phyloP scores from a whole-genome alignment of 2,888 invertebrate genomes.

The Drosophila imparisetae region DNA sequence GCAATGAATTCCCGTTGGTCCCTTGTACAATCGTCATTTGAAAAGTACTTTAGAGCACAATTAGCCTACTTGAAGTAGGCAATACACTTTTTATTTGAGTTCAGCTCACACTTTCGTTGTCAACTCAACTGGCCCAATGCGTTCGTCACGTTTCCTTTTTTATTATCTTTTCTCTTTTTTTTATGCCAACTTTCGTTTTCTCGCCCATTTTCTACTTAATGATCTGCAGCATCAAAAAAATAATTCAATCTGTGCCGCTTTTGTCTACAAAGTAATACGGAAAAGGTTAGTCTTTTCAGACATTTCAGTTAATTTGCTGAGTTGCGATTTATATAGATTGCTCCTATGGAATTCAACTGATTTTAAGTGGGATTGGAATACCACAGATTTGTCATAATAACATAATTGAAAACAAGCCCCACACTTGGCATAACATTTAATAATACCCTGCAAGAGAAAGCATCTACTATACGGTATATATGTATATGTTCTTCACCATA shows the following conservation, averaged over 20 bases:
- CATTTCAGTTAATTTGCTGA: not conserved
- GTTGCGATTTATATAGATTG: not conserved
- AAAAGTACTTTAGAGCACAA: slow-evolving; percentile 55
- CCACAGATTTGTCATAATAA: not conserved
- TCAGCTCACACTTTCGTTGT: slow-evolving; percentile 14
- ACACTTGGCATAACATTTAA: not conserved
- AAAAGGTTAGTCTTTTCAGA: not conserved
- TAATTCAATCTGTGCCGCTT: not conserved
- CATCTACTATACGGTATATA: not conserved
- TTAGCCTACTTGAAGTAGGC: slow-evolving; percentile 36
- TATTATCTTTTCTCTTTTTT: not conserved
- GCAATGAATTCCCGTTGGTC: slow-evolving; percentile 20
- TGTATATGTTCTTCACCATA: not conserved
- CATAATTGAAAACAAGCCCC: not conserved
- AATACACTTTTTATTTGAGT: slow-evolving; percentile 16
- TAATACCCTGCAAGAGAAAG: not conserved
- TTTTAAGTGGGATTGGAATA: not conserved
- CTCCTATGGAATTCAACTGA: not conserved
- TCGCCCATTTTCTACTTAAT: not conserved
- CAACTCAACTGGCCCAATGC: slow-evolving; percentile 27
- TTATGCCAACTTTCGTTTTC: not conserved
- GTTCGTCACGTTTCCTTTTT: not conserved
- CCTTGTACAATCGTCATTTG: slow-evolving; percentile 33
- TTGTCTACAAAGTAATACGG: not conserved
- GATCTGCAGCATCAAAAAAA: not conserved